Evolutionary conservation across 2,888 invertebrate species (phyloP), one percentile per base, ranked within the genome.

Genomic region (Sphecodes monilicornis): DNA sequence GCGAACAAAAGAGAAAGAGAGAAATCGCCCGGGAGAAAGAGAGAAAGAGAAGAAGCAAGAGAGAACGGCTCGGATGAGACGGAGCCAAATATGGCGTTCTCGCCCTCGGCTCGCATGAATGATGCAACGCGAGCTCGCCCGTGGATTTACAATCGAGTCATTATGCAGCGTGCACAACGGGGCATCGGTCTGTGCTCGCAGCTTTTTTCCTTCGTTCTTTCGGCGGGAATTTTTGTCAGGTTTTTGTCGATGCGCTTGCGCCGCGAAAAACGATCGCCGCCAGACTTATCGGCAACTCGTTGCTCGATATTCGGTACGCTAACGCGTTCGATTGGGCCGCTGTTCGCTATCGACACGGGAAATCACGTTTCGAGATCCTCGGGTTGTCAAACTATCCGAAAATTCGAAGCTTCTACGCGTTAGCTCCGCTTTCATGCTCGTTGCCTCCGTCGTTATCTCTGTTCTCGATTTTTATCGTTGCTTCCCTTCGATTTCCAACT

Each of bases 91-190:
- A 91, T 89, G 91, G 91, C 83, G 88, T 77, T 84, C 86, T 86
- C 85, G 91, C 92, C 91, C 91, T 87, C 85, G 82, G 89, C 89
- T 88, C 81, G 79, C 91, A 89, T 91, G 89, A 91, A 91, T 92
- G 90, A 92, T 91, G 91, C 91, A 91, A 90, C 88, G 87, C 85
- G 82, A 88, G 87, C 78, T 75, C 85, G 81, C 86, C 86, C 86
- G 78, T 84, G 87, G 88, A 91, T 91, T 92, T 90, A 89, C 88
- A 88, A 89, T 89, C 88, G 82, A 87, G 89, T 87, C 88, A 88
- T 92, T 91, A 91, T 89, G 87, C 87, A 82, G 72, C 80, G 76
- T 83, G 84, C 90, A 82, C 90, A 88, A 90, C 87, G 85, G 86
- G 88, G 88, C 82, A 84, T 86, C 80, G 80, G 64, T 32, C 29